These are phyloP conservation scores for Stichopus chloronotus DNA, from an alignment of 35 echinoderm and acorn worm species.

Conservation along the genomic window DNA sequence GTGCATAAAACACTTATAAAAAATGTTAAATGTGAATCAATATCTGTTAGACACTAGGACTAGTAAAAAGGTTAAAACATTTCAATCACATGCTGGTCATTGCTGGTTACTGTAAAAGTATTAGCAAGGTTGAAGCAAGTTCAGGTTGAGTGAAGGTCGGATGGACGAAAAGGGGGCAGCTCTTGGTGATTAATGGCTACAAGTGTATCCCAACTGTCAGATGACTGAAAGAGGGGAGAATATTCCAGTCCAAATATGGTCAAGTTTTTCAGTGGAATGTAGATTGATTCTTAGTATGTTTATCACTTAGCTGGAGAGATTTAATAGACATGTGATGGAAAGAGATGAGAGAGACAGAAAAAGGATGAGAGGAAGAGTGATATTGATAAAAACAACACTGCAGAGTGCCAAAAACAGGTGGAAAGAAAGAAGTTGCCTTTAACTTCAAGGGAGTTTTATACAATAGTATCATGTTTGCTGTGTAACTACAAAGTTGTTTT, in stretches of 20 bases:
- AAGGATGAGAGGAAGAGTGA: background rate
- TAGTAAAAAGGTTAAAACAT: background rate
- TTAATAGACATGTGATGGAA: background rate
- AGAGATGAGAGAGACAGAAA: background rate
- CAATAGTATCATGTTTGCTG: background rate
- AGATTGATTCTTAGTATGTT: background rate
- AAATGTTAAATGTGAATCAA: slow-evolving; percentile 17
- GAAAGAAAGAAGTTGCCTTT: background rate
- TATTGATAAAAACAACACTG: background rate
- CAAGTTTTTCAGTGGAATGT: background rate
- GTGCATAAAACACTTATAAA: background rate
- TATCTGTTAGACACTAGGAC: background rate
- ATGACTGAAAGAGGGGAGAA: background rate
- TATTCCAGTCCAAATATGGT: slow-evolving; percentile 4
- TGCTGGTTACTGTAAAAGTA: background rate
- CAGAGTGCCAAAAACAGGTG: background rate
- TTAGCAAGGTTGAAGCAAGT: no score
- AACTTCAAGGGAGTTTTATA: background rate
- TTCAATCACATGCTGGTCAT: background rate
- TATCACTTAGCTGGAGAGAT: background rate
- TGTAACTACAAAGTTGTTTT: background rate
- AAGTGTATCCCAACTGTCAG: background rate
- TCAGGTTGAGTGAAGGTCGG: no score
- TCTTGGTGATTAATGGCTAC: background rate
- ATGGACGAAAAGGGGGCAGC: no score